Evolutionary conservation across 2,113 vertebrate species (phyloP).

Genomic region (Pandion haliaetus): DNA sequence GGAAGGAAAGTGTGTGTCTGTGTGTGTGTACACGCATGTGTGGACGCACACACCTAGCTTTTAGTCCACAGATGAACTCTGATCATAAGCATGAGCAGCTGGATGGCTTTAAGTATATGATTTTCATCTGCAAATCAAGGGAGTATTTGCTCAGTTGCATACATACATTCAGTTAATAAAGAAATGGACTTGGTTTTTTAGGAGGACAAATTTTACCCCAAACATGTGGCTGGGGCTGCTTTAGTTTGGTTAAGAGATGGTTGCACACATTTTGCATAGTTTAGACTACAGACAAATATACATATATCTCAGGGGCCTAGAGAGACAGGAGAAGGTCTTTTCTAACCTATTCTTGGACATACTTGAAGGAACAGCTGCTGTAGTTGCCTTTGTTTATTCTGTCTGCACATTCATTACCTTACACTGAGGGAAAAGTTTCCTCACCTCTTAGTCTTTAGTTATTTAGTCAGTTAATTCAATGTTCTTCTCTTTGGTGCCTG

Average conservation of each 20-base stretch:
- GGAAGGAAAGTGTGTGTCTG: neutral
- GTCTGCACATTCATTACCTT: neutral
- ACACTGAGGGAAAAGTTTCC: neutral
- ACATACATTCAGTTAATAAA: neutral
- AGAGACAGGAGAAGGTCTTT: neutral
- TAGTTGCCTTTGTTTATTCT: neutral
- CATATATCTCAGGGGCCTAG: neutral
- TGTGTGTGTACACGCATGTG: fast-evolving
- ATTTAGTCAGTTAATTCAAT: neutral
- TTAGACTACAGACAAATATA: neutral
- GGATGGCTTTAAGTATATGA: neutral
- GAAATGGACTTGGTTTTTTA: fast-evolving
- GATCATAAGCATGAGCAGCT: neutral
- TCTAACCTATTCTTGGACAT: neutral
- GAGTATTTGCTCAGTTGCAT: neutral
- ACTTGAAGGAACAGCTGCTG: neutral
- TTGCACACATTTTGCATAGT: neutral
- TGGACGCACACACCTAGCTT: neutral
- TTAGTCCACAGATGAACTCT: neutral
- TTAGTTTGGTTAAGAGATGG: neutral
- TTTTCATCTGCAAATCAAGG: neutral
- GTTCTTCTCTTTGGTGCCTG: neutral
- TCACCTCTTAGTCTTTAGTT: neutral
- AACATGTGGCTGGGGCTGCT: neutral
- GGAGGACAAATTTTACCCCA: neutral